Percentiles rank a stretch among this genome's conserved stretches.
These are phyloP conservation scores for Acanthiza pusilla DNA, from an alignment of 2,797 vertebrate genomes.

Conservation along the genomic window DNA sequence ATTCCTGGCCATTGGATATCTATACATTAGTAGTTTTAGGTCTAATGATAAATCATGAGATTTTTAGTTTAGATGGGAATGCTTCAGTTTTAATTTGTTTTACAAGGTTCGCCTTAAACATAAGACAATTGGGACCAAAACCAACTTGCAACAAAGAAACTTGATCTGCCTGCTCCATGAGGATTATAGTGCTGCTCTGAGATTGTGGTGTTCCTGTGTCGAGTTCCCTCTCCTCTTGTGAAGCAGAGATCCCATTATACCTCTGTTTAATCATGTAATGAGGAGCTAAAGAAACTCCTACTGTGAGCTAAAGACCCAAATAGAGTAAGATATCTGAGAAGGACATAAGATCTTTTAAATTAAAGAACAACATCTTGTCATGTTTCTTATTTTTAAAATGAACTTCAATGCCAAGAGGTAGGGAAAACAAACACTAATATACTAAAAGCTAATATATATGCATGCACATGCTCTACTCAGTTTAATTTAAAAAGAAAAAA, in stretches of 20 bases:
- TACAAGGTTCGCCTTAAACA: neutral
- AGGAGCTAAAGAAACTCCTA: neutral
- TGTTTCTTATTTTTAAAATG: neutral
- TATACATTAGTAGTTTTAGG: neutral
- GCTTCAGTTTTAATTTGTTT: neutral
- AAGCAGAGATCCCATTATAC: neutral
- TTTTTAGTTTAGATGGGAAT: neutral
- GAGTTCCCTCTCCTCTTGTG: neutral
- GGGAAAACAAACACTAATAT: neutral
- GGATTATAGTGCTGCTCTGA: neutral
- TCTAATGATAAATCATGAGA: neutral
- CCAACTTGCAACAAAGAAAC: neutral
- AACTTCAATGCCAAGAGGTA: neutral
- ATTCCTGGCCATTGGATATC: neutral
- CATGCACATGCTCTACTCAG: neutral
- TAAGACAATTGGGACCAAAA: neutral
- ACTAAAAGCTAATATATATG: neutral
- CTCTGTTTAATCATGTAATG: neutral
- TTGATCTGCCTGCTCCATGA: neutral
- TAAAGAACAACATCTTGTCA: neutral
- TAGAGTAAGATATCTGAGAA: neutral
- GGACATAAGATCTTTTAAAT: neutral
- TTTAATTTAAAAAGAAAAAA: neutral
- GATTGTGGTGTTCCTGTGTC: neutral
- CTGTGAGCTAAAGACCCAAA: neutral